Percentiles rank a stretch among this genome's conserved stretches.
phyloP scores from a whole-genome alignment of 2,113 vertebrate genomes.

The Setophaga kirtlandii region DNA sequence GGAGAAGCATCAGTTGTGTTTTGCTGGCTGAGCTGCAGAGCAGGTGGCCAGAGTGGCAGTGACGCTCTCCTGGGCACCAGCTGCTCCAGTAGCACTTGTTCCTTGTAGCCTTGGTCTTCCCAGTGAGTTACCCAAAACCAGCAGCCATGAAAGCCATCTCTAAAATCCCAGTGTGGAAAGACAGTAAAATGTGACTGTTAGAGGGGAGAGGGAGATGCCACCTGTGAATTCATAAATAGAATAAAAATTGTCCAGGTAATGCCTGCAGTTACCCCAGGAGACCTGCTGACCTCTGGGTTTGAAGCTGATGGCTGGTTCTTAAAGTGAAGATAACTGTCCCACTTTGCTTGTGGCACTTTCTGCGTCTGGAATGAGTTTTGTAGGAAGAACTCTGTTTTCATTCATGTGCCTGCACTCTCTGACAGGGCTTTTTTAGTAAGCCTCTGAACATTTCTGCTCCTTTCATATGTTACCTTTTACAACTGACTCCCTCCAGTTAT shows the following conservation, averaged over 20 bases:
- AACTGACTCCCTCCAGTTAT: background rate
- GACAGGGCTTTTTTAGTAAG: background rate
- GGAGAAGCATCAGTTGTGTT: fast-evolving
- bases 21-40: background rate
- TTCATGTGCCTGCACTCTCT: background rate
- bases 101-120: background rate
- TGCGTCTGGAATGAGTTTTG: background rate
- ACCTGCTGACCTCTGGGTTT: background rate
- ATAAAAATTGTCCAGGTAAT: background rate
- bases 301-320: background rate
- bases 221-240: background rate
- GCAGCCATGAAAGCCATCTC: background rate
- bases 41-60: no score
- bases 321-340: background rate
- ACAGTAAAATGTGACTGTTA: background rate
- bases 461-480: background rate
- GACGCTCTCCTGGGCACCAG: background rate
- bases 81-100: background rate
- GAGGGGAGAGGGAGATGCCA: background rate
- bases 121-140: background rate
- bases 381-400: background rate
- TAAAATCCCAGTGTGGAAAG: background rate
- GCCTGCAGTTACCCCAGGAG: background rate
- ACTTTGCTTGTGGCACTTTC: background rate
- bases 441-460: background rate